Evolutionary conservation across 2,888 invertebrate species (phyloP), one percentile per base, ranked within the genome.

Genomic region (Acleris laterana): DNA sequence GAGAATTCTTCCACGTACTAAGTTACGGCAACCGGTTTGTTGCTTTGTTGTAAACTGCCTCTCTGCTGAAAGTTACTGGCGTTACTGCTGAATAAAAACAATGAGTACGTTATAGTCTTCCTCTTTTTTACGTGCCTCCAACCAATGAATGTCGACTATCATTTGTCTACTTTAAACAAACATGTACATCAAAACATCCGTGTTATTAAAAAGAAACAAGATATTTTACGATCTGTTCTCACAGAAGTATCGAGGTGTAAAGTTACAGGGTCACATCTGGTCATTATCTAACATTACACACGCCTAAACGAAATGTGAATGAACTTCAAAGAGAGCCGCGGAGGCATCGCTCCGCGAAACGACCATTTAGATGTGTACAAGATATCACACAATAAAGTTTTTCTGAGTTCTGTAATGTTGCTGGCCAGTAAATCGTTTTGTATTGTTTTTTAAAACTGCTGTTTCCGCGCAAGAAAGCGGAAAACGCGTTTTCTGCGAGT

Each of bases 381-480:
- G 70, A 69, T 70, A 77, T 71, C 73, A 74, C 72, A 61, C 56
- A 61, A 60, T 19, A 44, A 46, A 13, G 5, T 42, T 58, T 50
- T 57, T 38, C 62, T 63, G 32, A 9, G 32, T 32, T 50, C 44
- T 63, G 57, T 42, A 49, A 50, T 38, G 48, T 28, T 60, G 55
- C 20, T 20, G 25, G 42, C 38, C 13, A 44, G n/a, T 16, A 28
- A 32, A 17, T 7, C 52, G 51, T 63, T 63, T 64, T 59, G 48
- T 49, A 42, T 46, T 60, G 65, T 65, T 69, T 72, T 25, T 67
- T 70, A 75, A 72, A 72, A 69, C 69, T 71, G 71, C 69, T 61
- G 73, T 57, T 57, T 46, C 66, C 71, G 71, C 72, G 71, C 72
- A 79, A 77, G 85, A 87, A 86, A 87, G 83, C 83, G 83, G 81